Evolutionary conservation across 2,113 vertebrate species (phyloP).

Genomic region (Octodon degus): DNA sequence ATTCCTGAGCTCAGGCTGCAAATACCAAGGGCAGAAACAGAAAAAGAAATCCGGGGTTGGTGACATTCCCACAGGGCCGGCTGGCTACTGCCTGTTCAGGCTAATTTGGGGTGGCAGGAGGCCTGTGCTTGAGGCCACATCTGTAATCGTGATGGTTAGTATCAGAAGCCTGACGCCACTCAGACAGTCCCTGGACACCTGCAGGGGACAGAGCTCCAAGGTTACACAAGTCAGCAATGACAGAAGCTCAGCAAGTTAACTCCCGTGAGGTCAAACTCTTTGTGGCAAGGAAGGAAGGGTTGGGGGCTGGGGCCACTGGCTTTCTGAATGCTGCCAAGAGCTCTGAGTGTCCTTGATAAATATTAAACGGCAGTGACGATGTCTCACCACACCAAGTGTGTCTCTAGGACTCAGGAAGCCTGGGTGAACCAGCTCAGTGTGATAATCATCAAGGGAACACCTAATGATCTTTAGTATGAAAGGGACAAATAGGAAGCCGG

Average conservation of each 20-base stretch:
- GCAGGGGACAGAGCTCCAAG: slow-evolving; percentile 46
- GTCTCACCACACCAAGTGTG: neutral
- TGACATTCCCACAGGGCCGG: slow-evolving; percentile 59
- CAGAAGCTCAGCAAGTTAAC: slow-evolving; percentile 44
- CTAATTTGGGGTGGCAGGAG: slow-evolving; percentile 51
- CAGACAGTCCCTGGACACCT: slow-evolving; percentile 35
- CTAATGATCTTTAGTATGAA: neutral
- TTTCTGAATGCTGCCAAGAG: neutral
- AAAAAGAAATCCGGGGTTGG: neutral
- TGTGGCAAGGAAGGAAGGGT: neutral
- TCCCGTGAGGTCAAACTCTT: slow-evolving; percentile 6
- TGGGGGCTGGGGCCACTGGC: neutral
- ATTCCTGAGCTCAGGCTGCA: slow-evolving; percentile 15
- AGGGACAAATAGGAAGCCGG: neutral
- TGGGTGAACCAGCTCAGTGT: neutral
- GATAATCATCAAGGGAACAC: neutral
- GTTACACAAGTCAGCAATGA: slow-evolving; percentile 58
- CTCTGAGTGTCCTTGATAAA: slow-evolving; percentile 37
- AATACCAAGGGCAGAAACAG: slow-evolving; percentile 34
- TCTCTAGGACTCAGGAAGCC: slow-evolving; percentile 3
- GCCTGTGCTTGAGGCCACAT: slow-evolving; percentile 57
- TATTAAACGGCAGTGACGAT: neutral
- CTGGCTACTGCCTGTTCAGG: neutral
- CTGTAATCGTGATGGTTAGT: neutral
- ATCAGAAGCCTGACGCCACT: slow-evolving; percentile 43